phyloP scores from a whole-genome alignment of 2,888 invertebrate species.

The Scrobipalpa costella region DNA sequence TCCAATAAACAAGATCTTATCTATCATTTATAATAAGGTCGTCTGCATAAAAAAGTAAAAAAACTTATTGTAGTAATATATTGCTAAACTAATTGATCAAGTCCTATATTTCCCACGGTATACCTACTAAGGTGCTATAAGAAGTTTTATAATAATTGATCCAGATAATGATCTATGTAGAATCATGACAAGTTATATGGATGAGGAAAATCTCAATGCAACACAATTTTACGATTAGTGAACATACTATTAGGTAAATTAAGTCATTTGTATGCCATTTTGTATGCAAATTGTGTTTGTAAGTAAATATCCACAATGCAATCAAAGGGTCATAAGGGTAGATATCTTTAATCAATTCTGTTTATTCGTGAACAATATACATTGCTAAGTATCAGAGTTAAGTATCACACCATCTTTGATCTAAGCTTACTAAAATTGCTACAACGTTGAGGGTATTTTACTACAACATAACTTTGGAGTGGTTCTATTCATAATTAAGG shows the following conservation, averaged over 20 bases:
- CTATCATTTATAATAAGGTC: slow-evolving; percentile 23
- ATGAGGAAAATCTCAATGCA: slow-evolving; percentile 9
- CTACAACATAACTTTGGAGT: too few species aligned
- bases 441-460: too few species aligned
- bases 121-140: slow-evolving; percentile 25
- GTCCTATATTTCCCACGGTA: slow-evolving; percentile 26
- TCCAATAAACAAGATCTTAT: slow-evolving; percentile 21
- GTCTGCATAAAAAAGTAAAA: slow-evolving; percentile 22
- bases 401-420: too few species aligned
- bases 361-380: too few species aligned
- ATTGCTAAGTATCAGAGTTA: too few species aligned
- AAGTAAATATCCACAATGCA: neutral
- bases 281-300: neutral
- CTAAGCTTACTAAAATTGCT: too few species aligned
- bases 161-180: slow-evolving; percentile 27
- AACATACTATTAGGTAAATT: neutral
- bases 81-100: slow-evolving; percentile 2
- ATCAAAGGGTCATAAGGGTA: too few species aligned
- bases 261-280: neutral
- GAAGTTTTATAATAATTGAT: slow-evolving; percentile 29
- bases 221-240: slow-evolving; percentile 2
- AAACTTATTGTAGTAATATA: slow-evolving; percentile 20
- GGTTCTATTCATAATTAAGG: too few species aligned
- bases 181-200: slow-evolving; percentile 11
- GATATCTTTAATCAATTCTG: too few species aligned